Base-by-base conservation (phyloP, 2,797 vertebrate species). In the Takifugu ocellatus region DNA sequence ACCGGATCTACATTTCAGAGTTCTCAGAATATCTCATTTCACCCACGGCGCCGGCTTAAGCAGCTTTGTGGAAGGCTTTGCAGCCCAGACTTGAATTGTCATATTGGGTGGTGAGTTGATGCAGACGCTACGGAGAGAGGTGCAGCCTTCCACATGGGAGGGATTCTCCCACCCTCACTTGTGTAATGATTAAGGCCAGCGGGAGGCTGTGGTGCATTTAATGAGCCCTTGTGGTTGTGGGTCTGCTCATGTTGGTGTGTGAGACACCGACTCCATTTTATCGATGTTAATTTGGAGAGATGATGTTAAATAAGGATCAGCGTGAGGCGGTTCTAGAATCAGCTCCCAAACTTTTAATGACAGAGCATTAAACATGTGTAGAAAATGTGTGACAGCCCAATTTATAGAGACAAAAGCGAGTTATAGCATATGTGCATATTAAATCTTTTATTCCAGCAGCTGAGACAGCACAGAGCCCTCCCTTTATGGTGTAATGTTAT, bases 1-100 rank as follows among this genome's bases (percentile, higher is more conserved):
- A 79, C 56, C 74, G 75, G 74, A 77, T 75, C 61, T 81, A 67
- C 75, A 68, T 72, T 70, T 70, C 27, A 48, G 25, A 71, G 54
- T 64, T 68, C 50, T 71, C 26, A 15, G 46, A 61, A 71, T 71
- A 72, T 55, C 56, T 58, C 2, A 61, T 80, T 72, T 56, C 27
- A 47, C 50, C 63, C 71, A 77, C 63, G 67, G 66, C 61, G 68
- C 68, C 56, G 74, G 61, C 53, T 66, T 76, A 57, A 64, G 71
- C 42, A 57, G 72, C 51, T 27, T 51, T 27, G 51, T 56, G 46
- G 21, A 63, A 56, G 36, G 52, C 61, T 45, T 46, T 0, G 10
- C n/a, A 62, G 49, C 9, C 49, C 11, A 25, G 43, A 61, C 42
- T 14, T 39, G 36, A 16, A 39, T 46, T 46, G 31, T 67, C 26